Evolutionary conservation across 2,797 vertebrate species (phyloP).

Genomic region (Coreius guichenoti): DNA sequence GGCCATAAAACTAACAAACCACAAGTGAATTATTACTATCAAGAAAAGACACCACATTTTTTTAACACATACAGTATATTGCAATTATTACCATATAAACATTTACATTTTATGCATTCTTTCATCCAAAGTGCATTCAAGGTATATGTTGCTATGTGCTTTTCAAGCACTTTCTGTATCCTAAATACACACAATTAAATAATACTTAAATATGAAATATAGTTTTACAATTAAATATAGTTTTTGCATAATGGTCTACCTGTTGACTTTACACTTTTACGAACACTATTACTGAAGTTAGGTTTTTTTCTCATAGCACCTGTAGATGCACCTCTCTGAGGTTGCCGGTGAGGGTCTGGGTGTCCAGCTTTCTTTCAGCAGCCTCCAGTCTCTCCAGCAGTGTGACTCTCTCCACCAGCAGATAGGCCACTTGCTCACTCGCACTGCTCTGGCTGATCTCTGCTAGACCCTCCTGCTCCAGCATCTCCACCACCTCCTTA

Average conservation of each 20-base stretch:
- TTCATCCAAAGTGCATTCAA: background rate
- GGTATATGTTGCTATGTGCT: background rate
- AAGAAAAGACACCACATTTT: background rate
- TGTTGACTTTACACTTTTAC: background rate
- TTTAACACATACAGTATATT: background rate
- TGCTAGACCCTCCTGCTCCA: constrained; percentile 85
- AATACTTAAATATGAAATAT: background rate
- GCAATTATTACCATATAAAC: background rate
- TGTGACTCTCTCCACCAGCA: constrained; percentile 84
- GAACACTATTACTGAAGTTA: background rate
- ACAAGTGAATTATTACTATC: background rate
- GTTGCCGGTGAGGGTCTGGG: constrained; percentile 67
- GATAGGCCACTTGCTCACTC: constrained; percentile 87
- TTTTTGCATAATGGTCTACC: background rate
- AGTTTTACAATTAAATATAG: background rate
- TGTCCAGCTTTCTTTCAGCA: constrained; percentile 77
- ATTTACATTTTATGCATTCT: constrained; percentile 4
- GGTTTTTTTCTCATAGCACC: constrained; percentile 72
- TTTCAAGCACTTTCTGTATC: background rate
- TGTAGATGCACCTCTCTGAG: constrained; percentile 76
- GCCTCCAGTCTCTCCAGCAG: constrained; percentile 83
- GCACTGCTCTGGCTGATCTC: constrained; percentile 82
- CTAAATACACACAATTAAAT: background rate
- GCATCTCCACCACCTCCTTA: constrained; percentile 88
- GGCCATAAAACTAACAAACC: background rate